These are phyloP conservation scores for Tragelaphus scriptus DNA, from an alignment of 2,113 vertebrate species.

Conservation along the genomic window DNA sequence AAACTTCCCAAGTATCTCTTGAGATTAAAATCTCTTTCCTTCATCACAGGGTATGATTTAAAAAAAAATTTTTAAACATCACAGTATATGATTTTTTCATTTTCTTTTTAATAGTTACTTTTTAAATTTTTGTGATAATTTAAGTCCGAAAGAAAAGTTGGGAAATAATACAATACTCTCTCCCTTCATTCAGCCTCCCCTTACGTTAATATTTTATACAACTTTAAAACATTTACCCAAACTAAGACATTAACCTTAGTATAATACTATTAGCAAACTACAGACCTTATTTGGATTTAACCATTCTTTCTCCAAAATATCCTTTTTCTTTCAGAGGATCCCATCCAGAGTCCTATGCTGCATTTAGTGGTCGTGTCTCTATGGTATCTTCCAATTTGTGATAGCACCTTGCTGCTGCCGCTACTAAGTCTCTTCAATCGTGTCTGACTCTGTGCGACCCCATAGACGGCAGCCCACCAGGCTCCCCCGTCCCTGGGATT, in stretches of 20 bases:
- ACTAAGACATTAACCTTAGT: background rate
- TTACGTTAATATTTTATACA: background rate
- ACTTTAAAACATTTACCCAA: background rate
- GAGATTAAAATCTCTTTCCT: background rate
- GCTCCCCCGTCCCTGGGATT: background rate
- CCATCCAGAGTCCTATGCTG: background rate
- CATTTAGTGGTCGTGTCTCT: background rate
- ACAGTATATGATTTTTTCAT: background rate
- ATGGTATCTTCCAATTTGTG: background rate
- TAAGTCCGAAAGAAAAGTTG: background rate
- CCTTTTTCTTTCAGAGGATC: background rate
- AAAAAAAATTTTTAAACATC: background rate
- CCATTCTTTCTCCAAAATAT: background rate
- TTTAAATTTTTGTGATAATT: background rate
- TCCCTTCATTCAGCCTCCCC: background rate
- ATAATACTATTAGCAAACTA: background rate
- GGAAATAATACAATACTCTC: background rate
- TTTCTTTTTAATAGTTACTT: slow-evolving; percentile 2
- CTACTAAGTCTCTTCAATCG: background rate
- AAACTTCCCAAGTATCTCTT: background rate
- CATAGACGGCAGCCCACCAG: background rate
- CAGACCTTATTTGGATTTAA: background rate
- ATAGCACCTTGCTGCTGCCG: background rate
- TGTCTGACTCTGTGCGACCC: fast-evolving
- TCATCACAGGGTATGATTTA: background rate